Base-by-base conservation (phyloP, 2,888 invertebrate species). In the Ormyrus pomaceus region DNA sequence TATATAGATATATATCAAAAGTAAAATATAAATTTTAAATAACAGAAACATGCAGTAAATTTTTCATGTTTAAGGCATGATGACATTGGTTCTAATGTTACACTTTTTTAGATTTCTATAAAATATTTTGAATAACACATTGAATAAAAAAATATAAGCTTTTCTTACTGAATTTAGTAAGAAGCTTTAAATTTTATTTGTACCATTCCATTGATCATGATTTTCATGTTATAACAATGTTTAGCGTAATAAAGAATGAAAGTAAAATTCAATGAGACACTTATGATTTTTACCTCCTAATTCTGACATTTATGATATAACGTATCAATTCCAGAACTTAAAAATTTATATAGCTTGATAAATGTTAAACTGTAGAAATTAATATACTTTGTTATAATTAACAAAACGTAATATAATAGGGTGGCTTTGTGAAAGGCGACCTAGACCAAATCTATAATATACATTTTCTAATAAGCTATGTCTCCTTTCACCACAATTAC, bases 61-160 rank as follows among this genome's bases (percentile, higher is more conserved):
- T 68, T 34, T 68, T 72, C 45, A 56, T 68, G 53, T 61, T 61
- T 55, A 11, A n/a, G 34, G 59, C 19, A 62, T 56, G 53, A 50
- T 48, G 45, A 64, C 45, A 69, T 75, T 62, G 59, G 59, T 13
- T 75, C 59, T 71, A 66, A 80, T 76, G 13, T 55, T 76, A 80
- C 48, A 68, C 19, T 64, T 75, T 72, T 69, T 48, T 50, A 46
- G n/a, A 62, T 62, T 68, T 73, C 48, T 73, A 34, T 34, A 9
- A 61, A 51, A 68, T 34, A 68, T 69, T 73, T 62, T 56, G 13
- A 68, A 62, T 68, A 78, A 81, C 62, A 75, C 68, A 71, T 74
- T 61, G 13, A 75, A 71, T 81, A 78, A 81, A 72, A 81, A 81
- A 81, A 81, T 81, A 81, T 71, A 75, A 81, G 71, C 78, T 76